Conservation (phyloP, 1,140 invertebrate species). For the Zaprionus africanus region DNA sequence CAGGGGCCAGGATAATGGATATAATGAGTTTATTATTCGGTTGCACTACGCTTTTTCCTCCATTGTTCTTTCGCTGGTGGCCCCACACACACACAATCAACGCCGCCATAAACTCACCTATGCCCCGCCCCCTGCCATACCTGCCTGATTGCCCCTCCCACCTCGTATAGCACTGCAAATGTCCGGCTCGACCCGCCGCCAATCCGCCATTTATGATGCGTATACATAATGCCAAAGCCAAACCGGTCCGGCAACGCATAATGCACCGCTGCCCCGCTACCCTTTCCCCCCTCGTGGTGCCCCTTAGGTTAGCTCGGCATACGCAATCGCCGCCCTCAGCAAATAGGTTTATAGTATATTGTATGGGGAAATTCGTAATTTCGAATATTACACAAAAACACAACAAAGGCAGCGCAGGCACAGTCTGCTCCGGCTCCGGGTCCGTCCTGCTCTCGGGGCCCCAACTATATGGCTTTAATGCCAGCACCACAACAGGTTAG, state of each 20-base stretch:
- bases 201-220: slow-evolving; percentile 28
- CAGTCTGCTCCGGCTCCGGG: background rate
- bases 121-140: background rate
- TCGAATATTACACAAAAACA: slow-evolving; percentile 36
- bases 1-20: slow-evolving; percentile 76
- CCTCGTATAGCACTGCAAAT: background rate
- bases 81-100: background rate
- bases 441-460: background rate
- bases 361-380: slow-evolving; percentile 27
- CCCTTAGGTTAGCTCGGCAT: background rate
- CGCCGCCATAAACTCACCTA: slow-evolving; percentile 22
- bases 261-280: slow-evolving; percentile 1
- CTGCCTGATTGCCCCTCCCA: background rate
- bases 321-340: background rate
- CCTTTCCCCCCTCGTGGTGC: background rate
- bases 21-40: slow-evolving; percentile 81
- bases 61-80: slow-evolving; percentile 30
- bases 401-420: slow-evolving; percentile 2
- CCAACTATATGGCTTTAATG: slow-evolving; percentile 10
- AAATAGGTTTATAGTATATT: slow-evolving; percentile 8
- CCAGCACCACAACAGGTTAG: background rate
- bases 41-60: slow-evolving; percentile 37
- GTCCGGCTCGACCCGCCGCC: background rate
- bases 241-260: slow-evolving; percentile 28
- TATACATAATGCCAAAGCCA: slow-evolving; percentile 47